phyloP scores from a whole-genome alignment of 1,140 invertebrate species.

The Myzus persicae region DNA sequence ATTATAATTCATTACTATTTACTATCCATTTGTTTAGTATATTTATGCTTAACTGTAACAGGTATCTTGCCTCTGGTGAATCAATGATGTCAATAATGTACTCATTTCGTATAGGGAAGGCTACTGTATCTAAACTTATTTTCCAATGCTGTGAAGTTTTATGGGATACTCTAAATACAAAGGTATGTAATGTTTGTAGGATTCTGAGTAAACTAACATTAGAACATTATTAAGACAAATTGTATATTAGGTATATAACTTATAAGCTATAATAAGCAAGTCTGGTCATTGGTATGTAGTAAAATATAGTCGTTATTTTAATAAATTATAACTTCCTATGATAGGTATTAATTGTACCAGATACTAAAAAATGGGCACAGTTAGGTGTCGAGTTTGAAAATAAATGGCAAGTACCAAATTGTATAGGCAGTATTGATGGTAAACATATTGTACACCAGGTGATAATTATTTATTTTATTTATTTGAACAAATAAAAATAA shows the following conservation, averaged over 20 bases:
- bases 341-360: not conserved
- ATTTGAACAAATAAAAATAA: not conserved
- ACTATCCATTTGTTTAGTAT: not conserved
- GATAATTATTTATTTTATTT: not conserved
- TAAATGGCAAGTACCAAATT: not conserved
- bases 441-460: not conserved
- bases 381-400: not conserved
- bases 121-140: not conserved
- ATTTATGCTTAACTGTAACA: not conserved
- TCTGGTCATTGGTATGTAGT: not conserved
- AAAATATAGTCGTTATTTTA: not conserved
- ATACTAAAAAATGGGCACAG: not conserved
- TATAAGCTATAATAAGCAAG: too few species aligned
- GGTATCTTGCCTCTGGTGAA: not conserved
- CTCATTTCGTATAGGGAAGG: not conserved
- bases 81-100: not conserved
- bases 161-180: not conserved
- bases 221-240: too few species aligned
- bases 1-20: constrained; percentile 7
- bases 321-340: not conserved
- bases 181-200: not conserved
- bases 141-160: not conserved
- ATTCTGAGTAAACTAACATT: too few species aligned
- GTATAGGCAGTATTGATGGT: not conserved
- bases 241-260: too few species aligned